phyloP scores from a whole-genome alignment of 1,140 invertebrate genomes.

The Archegozetes longisetosus region DNA sequence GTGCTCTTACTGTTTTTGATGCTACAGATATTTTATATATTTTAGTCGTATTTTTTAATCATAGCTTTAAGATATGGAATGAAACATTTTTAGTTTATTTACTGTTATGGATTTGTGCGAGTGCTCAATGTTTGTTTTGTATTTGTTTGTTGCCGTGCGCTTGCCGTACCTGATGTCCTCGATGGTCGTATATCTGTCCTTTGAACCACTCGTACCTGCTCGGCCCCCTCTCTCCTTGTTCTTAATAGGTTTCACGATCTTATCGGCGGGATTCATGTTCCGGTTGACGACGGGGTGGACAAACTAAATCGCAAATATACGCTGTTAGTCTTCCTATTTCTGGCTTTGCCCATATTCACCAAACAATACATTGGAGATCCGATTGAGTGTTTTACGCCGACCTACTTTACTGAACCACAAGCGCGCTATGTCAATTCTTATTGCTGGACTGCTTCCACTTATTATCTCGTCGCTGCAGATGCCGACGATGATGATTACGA shows the following conservation, averaged over 20 bases:
- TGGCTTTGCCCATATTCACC: slow-evolving; percentile 38
- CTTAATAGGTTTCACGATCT: slow-evolving; percentile 27
- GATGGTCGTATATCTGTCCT: not conserved
- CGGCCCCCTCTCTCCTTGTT: not conserved
- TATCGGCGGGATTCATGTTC: slow-evolving; percentile 31
- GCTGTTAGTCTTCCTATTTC: slow-evolving; percentile 35
- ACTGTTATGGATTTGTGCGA: not conserved
- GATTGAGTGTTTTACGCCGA: slow-evolving; percentile 34
- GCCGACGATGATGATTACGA: slow-evolving; percentile 22
- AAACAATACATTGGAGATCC: slow-evolving; percentile 40
- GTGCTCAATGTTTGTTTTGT: not conserved
- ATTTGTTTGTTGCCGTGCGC: not conserved
- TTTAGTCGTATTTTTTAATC: too few relatives aligned
- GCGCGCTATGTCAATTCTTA: slow-evolving; percentile 31
- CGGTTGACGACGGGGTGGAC: slow-evolving; percentile 40
- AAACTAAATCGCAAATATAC: slow-evolving; percentile 39
- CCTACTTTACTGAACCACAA: slow-evolving; percentile 31
- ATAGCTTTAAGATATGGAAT: too few relatives aligned
- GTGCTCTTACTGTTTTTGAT: too few relatives aligned
- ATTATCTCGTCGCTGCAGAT: slow-evolving; percentile 27
- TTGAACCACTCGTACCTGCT: not conserved
- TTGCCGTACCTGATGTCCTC: not conserved
- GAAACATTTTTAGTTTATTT: too few relatives aligned
- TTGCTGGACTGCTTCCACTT: slow-evolving; percentile 31
- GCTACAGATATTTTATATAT: too few relatives aligned